phyloP scores from a whole-genome alignment of 1,140 invertebrate species.

The Diploscapter pachys region DNA sequence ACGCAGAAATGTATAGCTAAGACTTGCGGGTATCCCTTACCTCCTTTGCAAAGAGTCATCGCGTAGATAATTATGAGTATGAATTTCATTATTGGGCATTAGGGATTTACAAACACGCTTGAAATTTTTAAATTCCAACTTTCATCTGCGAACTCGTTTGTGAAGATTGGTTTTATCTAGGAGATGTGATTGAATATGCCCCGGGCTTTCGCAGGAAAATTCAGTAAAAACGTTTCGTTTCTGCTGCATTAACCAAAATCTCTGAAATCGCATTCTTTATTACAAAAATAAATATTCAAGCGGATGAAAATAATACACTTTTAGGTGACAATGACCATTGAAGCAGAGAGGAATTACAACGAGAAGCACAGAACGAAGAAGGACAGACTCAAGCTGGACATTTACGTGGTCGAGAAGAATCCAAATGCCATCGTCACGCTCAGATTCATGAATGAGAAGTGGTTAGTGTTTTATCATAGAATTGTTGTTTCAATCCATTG shows the following conservation, averaged over 20 bases:
- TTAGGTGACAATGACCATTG: conserved; percentile 31
- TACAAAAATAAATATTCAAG: background rate
- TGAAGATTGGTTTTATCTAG: no score
- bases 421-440: conserved; percentile 86
- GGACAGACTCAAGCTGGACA: conserved; percentile 28
- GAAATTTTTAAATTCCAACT: no score
- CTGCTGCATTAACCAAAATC: background rate
- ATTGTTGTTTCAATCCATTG: conserved; percentile 3
- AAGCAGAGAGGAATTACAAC: conserved; percentile 32
- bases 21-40: no score
- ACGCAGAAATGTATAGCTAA: no score
- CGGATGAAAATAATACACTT: conserved; percentile 10
- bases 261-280: background rate
- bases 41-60: no score
- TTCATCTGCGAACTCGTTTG: no score
- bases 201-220: conserved; percentile 61
- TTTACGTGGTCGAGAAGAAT: conserved; percentile 83
- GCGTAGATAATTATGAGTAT: no score
- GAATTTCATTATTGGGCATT: no score
- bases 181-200: no score
- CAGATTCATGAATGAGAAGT: conserved; percentile 50
- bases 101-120: no score
- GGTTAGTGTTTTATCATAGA: conserved; percentile 22
- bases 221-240: conserved; percentile 64
- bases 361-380: conserved; percentile 17